These are phyloP conservation scores for Drosophila fulvimacula DNA, from an alignment of 2,888 invertebrate genomes.

Conservation along the genomic window DNA sequence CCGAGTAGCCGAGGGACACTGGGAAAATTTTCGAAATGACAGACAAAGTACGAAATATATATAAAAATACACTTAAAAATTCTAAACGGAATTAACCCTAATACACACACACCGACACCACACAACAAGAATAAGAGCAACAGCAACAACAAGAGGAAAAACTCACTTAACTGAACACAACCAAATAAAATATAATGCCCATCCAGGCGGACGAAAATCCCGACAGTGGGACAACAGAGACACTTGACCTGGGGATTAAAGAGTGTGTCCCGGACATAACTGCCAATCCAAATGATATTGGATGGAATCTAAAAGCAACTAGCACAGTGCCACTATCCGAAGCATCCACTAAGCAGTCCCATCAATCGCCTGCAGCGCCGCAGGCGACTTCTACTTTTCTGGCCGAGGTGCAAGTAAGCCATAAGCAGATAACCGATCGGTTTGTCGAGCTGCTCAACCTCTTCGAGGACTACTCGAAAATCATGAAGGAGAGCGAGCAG, in stretches of 20 bases:
- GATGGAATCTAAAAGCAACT: slow-evolving; percentile 37
- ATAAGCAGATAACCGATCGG: slow-evolving; percentile 55
- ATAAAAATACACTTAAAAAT: slow-evolving; percentile 7
- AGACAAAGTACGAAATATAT: slow-evolving; percentile 9
- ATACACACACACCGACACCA: slow-evolving; percentile 5
- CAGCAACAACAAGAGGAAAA: background rate
- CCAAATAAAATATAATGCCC: slow-evolving; percentile 30
- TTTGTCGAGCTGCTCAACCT: slow-evolving; percentile 57
- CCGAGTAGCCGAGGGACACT: slow-evolving; percentile 22
- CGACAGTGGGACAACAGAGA: slow-evolving; percentile 1
- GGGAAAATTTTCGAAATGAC: slow-evolving; percentile 17
- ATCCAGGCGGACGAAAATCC: slow-evolving; percentile 7
- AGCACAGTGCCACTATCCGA: background rate
- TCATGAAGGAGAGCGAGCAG: slow-evolving; percentile 36
- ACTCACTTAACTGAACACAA: slow-evolving; percentile 8
- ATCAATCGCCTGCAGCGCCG: background rate
- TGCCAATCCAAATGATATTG: slow-evolving; percentile 21
- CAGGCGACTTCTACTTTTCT: slow-evolving; percentile 14
- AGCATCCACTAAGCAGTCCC: no score
- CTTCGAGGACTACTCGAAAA: slow-evolving; percentile 54
- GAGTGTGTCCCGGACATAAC: slow-evolving; percentile 3
- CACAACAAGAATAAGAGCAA: background rate
- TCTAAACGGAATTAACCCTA: slow-evolving; percentile 17
- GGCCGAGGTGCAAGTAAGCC: slow-evolving; percentile 46
- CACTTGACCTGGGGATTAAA: slow-evolving; percentile 1